phyloP scores from a whole-genome alignment of 2,113 vertebrate genomes.

The Urocitellus parryii region DNA sequence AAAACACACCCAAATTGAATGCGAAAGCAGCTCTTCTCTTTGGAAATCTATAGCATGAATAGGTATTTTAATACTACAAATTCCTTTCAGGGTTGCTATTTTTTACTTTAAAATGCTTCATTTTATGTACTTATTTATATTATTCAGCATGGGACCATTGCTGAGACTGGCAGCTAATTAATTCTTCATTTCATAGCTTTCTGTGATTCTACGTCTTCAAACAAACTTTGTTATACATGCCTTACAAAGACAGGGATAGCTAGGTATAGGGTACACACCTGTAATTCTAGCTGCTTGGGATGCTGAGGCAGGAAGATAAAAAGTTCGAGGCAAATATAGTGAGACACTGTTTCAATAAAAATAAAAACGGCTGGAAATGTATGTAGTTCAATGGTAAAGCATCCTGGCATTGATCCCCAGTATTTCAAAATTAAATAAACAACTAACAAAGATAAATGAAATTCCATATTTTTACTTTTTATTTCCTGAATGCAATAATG shows the following conservation, averaged over 20 bases:
- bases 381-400: not conserved
- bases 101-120: slow-evolving; percentile 5
- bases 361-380: not conserved
- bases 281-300: not conserved
- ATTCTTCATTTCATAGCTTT: not conserved
- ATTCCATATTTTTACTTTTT: not conserved
- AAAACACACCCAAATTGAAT: not conserved
- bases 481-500: not conserved
- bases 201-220: not conserved
- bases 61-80: not conserved
- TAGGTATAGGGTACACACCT: not conserved
- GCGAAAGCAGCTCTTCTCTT: not conserved
- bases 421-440: not conserved
- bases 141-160: not conserved
- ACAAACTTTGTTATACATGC: not conserved
- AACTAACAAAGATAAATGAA: not conserved
- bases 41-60: not conserved
- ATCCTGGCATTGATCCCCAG: not conserved
- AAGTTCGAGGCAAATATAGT: not conserved
- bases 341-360: not conserved
- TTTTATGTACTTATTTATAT: not conserved
- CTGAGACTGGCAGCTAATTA: not conserved
- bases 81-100: not conserved
- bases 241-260: not conserved
- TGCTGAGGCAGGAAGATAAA: not conserved